phyloP scores from a whole-genome alignment of 2,113 vertebrate species.

The Epinephelus lanceolatus region DNA sequence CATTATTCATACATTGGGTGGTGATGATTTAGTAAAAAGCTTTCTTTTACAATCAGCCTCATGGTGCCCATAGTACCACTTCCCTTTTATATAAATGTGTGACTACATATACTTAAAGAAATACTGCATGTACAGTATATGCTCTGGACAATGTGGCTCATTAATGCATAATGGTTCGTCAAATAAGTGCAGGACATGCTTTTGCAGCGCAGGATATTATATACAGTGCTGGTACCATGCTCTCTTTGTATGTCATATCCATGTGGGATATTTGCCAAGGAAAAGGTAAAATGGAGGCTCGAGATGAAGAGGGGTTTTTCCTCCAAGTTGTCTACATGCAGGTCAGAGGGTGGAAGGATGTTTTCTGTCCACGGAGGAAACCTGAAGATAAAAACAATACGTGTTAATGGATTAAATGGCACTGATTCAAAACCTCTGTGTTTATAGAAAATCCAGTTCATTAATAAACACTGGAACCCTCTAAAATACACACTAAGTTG shows the following conservation, averaged over 20 bases:
- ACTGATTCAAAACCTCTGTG: not conserved
- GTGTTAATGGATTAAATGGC: not conserved
- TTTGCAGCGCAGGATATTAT: slow-evolving; percentile 56
- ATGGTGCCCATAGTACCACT: slow-evolving; percentile 10
- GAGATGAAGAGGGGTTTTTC: slow-evolving; percentile 37
- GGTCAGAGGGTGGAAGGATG: slow-evolving; percentile 51
- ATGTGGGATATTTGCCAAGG: slow-evolving; percentile 16
- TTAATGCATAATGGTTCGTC: slow-evolving; percentile 72
- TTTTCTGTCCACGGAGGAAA: slow-evolving; percentile 42
- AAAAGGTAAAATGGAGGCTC: slow-evolving; percentile 31
- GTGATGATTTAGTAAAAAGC: slow-evolving; percentile 67
- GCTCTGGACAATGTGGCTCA: slow-evolving; percentile 69
- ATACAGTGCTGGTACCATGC: slow-evolving; percentile 81
- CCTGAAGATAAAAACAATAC: slow-evolving; percentile 38
- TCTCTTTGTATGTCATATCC: slow-evolving; percentile 38
- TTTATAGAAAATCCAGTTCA: not conserved
- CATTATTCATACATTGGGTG: slow-evolving; percentile 49
- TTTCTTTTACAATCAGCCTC: slow-evolving; percentile 42
- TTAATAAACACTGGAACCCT: not conserved
- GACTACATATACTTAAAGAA: slow-evolving; percentile 61
- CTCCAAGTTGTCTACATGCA: slow-evolving; percentile 68
- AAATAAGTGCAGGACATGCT: slow-evolving; percentile 76
- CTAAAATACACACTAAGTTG: not conserved
- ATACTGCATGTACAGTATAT: slow-evolving; percentile 44
- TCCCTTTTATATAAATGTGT: slow-evolving; percentile 39